Conservation (phyloP, 1,140 invertebrate genomes). For the Radopholus similis region DNA sequence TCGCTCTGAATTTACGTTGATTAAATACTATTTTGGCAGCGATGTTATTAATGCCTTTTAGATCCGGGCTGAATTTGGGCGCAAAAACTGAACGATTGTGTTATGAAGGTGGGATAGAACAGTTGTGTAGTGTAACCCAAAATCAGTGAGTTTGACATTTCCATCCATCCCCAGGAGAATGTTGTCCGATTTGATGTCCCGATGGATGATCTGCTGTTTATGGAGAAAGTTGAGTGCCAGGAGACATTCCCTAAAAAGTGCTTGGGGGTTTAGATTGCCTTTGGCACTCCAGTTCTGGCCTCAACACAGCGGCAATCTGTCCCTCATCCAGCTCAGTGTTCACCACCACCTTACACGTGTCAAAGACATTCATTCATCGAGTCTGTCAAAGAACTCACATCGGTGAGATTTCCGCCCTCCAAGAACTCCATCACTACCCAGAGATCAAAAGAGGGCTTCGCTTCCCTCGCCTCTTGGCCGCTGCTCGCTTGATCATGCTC, state of each 20-base stretch:
- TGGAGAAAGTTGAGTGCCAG: slow-evolving; percentile 19
- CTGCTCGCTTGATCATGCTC: slow-evolving; percentile 34
- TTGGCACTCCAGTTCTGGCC: too few relatives aligned
- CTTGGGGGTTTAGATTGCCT: too few relatives aligned
- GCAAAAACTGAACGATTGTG: slow-evolving; percentile 45
- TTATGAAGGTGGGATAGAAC: not conserved
- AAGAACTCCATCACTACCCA: slow-evolving; percentile 67
- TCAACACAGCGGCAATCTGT: slow-evolving; percentile 60
- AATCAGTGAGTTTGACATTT: slow-evolving; percentile 57
- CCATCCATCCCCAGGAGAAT: slow-evolving; percentile 58
- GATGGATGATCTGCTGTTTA: slow-evolving; percentile 48
- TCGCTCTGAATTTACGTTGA: slow-evolving; percentile 29
- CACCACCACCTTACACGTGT: too few relatives aligned
- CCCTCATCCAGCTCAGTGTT: slow-evolving; percentile 65
- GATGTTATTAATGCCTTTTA: too few relatives aligned
- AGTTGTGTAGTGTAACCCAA: slow-evolving; percentile 43
- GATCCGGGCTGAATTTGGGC: slow-evolving; percentile 58
- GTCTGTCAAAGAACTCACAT: slow-evolving; percentile 54
- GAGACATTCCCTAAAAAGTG: not conserved
- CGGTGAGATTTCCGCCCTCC: slow-evolving; percentile 65
- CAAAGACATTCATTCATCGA: too few relatives aligned
- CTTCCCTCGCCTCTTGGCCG: not conserved
- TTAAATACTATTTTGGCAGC: not conserved
- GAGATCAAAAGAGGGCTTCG: slow-evolving; percentile 55
- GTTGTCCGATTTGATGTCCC: slow-evolving; percentile 59